A percentile compares a stretch with the other conserved stretches of the same genome.
Conservation (phyloP, 2,888 invertebrate genomes). For the Exocentrus adspersus region DNA sequence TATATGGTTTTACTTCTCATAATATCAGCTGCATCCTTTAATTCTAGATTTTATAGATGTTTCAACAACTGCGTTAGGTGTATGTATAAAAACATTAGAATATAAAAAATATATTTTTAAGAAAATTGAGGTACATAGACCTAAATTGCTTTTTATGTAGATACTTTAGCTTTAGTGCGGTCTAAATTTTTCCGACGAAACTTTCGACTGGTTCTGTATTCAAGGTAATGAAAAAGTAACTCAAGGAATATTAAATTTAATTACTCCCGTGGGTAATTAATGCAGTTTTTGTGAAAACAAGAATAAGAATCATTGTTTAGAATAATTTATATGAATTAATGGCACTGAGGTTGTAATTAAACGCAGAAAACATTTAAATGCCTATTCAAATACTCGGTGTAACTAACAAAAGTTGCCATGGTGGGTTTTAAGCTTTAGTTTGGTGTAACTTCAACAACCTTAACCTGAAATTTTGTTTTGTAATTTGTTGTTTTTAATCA, state of each 20-base stretch:
- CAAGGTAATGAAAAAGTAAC: conserved; percentile 6
- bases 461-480: conserved; percentile 17
- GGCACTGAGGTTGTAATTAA: conserved; percentile 4
- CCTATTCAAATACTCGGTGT: conserved; percentile 9
- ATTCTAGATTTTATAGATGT: too few relatives aligned
- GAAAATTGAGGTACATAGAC: too few relatives aligned
- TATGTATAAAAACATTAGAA: too few relatives aligned
- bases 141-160: too few relatives aligned
- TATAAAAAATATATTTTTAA: too few relatives aligned
- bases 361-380: conserved; percentile 6
- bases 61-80: too few relatives aligned
- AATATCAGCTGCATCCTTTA: too few relatives aligned
- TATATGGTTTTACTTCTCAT: too few relatives aligned
- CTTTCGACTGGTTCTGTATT: background rate
- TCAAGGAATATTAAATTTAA: conserved; percentile 14
- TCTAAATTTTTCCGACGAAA: too few relatives aligned
- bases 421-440: background rate
- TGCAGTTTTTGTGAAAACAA: conserved; percentile 4
- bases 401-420: conserved; percentile 13
- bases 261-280: conserved; percentile 10
- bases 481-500: background rate
- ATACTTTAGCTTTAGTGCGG: too few relatives aligned
- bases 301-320: conserved; percentile 11
- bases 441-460: conserved; percentile 14
- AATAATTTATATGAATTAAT: conserved; percentile 12